phyloP scores from a whole-genome alignment of 2,888 invertebrate genomes.

The Cataglyphis albicans region DNA sequence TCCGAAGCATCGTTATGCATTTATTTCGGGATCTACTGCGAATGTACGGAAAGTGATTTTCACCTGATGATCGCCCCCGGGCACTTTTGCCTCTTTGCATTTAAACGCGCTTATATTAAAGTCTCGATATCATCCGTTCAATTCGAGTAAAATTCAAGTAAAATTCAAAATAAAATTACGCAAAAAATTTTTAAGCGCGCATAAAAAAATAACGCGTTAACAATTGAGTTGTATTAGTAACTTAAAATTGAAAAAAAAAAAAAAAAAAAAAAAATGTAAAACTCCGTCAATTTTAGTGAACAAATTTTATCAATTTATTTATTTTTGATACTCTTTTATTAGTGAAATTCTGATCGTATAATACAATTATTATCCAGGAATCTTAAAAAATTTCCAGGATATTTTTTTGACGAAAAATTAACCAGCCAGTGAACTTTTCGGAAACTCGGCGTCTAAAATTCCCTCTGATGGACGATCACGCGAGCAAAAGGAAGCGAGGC shows the following conservation, averaged over 20 bases:
- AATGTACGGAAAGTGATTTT: conserved; percentile 52
- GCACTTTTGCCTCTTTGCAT: conserved; percentile 7
- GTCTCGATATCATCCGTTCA: background rate
- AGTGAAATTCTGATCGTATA: background rate
- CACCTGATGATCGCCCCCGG: conserved; percentile 1
- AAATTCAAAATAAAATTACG: background rate
- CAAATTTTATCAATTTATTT: background rate
- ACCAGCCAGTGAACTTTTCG: background rate
- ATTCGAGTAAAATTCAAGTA: background rate
- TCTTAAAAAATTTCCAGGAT: background rate
- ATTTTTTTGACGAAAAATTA: background rate
- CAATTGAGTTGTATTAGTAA: background rate
- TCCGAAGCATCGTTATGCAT: conserved; percentile 69
- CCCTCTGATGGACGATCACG: conserved; percentile 17
- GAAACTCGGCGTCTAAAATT: conserved; percentile 10
- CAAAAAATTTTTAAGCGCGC: background rate
- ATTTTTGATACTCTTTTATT: background rate
- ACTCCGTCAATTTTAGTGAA: background rate
- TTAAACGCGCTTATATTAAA: background rate
- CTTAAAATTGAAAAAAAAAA: background rate
- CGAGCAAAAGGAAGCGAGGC: conserved; percentile 14
- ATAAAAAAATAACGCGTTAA: background rate
- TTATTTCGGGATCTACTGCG: conserved; percentile 51
- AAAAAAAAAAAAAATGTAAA: too few species aligned
- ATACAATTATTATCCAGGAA: background rate